Base-by-base conservation (phyloP, 2,797 vertebrate species). In the Silurus lanzhouensis region DNA sequence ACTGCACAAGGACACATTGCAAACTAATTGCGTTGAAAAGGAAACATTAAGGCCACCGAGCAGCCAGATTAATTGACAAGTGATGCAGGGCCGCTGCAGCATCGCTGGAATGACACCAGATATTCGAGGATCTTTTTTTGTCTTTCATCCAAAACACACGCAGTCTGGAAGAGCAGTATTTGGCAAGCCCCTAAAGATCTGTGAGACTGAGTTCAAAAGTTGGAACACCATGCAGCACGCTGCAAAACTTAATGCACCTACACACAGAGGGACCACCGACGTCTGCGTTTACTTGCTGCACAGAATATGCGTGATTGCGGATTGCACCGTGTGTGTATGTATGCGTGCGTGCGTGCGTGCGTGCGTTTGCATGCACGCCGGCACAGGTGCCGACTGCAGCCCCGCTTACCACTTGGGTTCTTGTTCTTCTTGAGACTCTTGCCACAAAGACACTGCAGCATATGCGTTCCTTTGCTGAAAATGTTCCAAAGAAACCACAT, bases 401-500 rank as follows among this genome's bases (percentile, higher is more conserved):
- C 52, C 81, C 90, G 92, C 97, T 97, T 97, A 99, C 98, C 98
- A 97, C 96, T 98, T 97, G 96, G 96, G 95, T 97, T 98, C 96
- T 98, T 98, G 97, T 96, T 98, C 96, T 98, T 99, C 97, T 99
- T 99, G 95, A 98, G 97, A 97, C 97, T 98, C 97, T 95, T 97
- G 94, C 96, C 98, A 99, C 98, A 99, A 99, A 99, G 98, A 99
- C 98, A 99, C 98, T 99, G 98, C 98, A 99, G 98, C 98, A 99
- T 99, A 99, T 99, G 98, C 98, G 98, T 97, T 99, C 97, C 97
- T 99, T 99, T 99, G 96, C 97, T 99, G 98, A 99, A 98, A 97
- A 99, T 96, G 96, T 96, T 98, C 98, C 97, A 99, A 97, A 98
- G 97, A 98, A 99, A 98, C 97, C 98, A 97, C 98, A 98, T 99